Base-by-base conservation (phyloP, 2,113 vertebrate species). In the Indicator maculatus region DNA sequence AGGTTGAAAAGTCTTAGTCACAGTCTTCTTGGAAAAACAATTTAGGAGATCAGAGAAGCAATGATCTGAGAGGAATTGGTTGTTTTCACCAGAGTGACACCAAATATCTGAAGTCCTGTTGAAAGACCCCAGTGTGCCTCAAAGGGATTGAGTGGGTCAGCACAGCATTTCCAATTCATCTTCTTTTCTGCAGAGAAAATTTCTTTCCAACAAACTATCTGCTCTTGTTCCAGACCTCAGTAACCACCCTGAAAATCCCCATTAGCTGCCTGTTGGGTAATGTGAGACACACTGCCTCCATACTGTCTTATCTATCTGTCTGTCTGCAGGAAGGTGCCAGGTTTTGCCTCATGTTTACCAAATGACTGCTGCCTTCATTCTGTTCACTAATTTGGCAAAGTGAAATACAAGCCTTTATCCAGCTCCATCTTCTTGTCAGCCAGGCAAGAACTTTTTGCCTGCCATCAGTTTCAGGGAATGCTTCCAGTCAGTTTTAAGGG, bases 401-500 rank as follows among this genome's bases (percentile, higher is more conserved):
- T 26, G 71, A 83, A 83, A 64, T 33, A 31, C 53, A 27, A 2
- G 45, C 78, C 58, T n/a, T 88, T 64, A 45, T 59, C 89, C 71
- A 92, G 70, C 56, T 81, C 53, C 13, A 1, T 85, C 78, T 81
- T 58, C 79, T 58, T 47, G 77, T 81, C 75, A 79, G 79, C 75
- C 36, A 27, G 0, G 0, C 41, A 44, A 72, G 31, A 66, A 77
- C 4, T 0, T n/a, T 59, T 92, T 36, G 16, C 47, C 9, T n/a
- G 58, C 67, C 59, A 18, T 63, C 75, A 55, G 24, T 56, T 64
- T 79, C 59, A 39, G 87, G 82, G 88, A 89, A 82, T 9, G 41
- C 19, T 90, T 90, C 83, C 86, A 93, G 83, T n/a, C 47, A 10
- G 28, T 92, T 58, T 36, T 71, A 53, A 74, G 79, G 85, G 78